Base-by-base conservation (phyloP, 1,140 invertebrate species). In the Forficula auricularia region DNA sequence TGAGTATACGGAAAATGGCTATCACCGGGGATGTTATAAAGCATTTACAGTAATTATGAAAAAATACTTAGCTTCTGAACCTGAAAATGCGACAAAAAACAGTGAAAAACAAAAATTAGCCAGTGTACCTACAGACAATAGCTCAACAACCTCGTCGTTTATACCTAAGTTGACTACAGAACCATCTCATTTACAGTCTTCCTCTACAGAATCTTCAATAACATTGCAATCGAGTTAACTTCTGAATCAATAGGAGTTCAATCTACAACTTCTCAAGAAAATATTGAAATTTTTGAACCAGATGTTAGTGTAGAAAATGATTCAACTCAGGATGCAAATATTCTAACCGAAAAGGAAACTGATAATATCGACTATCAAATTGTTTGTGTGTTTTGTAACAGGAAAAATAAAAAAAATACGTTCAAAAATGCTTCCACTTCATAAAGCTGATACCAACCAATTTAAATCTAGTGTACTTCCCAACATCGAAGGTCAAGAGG, bases 201-300 rank as follows among this genome's bases (percentile, higher is more conserved):
- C 13, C 19, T 40, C 18, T 30, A 33, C 4, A 20, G 12, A 36
- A 4, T 27, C 22, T 27, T 27, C 22, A 27, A 27, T 10, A 6
- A 6, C 10, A 27, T 27, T 10, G 10, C 22, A 27, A 27, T 27
- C 22, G 18, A 34, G 37, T 13, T 40, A 8, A 42, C 2, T 20
- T 44, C 33, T 40, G 33, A 47, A 37, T 49, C 38, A 47, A 38
- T 47, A 39, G 34, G 43, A 43, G 18, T 18, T 20, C 27, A 43
- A 19, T 32, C 43, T 33, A 35, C 16, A 43, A 47, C 12, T 46
- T 46, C 38, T 50, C 27, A 43, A 27, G 44, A 31, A 36, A 34
- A 47, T 39, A 10, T 16, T 42, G 32, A 42, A 3, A 16, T 44
- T 32, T 44, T 34, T 15, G 31, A 38, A 45, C 9, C 34, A 3